phyloP scores from a whole-genome alignment of 2,888 invertebrate genomes.

The Epistrophe grossulariae region DNA sequence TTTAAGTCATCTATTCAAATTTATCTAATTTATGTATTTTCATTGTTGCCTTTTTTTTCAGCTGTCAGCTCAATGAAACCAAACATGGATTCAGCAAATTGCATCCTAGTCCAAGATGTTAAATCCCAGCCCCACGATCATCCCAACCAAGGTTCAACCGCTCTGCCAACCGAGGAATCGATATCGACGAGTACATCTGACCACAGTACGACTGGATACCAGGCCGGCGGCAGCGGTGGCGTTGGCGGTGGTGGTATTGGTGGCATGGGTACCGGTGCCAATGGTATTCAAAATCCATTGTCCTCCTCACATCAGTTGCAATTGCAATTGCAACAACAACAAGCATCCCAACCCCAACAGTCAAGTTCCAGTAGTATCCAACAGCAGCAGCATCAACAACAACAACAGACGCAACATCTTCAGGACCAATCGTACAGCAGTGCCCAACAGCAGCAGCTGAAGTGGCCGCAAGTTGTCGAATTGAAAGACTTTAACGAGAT shows the following conservation, averaged over 20 bases:
- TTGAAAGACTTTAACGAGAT: constrained; percentile 93
- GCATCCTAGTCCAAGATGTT: constrained; percentile 92
- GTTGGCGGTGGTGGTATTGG: constrained; percentile 35
- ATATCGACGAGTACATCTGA: constrained; percentile 89
- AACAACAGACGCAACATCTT: constrained; percentile 81
- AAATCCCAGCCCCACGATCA: constrained; percentile 93
- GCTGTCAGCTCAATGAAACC: constrained; percentile 96
- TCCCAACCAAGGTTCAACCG: constrained; percentile 90
- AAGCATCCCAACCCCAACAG: constrained; percentile 85
- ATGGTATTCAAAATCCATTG: constrained; percentile 77
- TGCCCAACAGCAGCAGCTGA: constrained; percentile 88
- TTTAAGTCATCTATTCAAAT: not conserved
- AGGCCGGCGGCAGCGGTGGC: constrained; percentile 62
- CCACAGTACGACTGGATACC: constrained; percentile 86
- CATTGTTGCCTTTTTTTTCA: constrained; percentile 85
- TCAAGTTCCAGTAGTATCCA: constrained; percentile 82
- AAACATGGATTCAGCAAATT: constrained; percentile 94
- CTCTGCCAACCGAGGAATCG: constrained; percentile 91
- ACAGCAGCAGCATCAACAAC: constrained; percentile 80
- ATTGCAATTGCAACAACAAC: constrained; percentile 85
- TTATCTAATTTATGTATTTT: constrained; percentile 14
- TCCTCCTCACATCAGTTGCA: constrained; percentile 82
- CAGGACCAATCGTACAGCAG: constrained; percentile 84
- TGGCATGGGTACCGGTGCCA: constrained; percentile 35
- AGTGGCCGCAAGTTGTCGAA: constrained; percentile 91